Evolutionary conservation across 2,888 invertebrate species (phyloP), one percentile per base, ranked within the genome.

Genomic region (Ceraclea dissimilis): DNA sequence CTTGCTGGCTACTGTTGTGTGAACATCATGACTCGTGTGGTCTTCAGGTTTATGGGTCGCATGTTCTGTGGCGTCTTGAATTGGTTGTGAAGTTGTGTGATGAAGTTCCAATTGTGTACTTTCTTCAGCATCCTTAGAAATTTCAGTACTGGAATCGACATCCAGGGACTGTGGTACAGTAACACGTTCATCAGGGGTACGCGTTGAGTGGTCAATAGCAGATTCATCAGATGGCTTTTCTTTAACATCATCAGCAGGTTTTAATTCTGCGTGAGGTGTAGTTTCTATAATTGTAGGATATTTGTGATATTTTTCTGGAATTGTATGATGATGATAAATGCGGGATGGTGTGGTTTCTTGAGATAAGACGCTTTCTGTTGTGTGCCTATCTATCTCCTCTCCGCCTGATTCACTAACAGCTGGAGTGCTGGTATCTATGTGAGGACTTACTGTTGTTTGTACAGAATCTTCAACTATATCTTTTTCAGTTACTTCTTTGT

Each of bases 161-260:
- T 6, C 26, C 4, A 6, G 26, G 4, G 26, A 26, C 10, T 26
- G 5, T 4, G 26, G 26, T 26, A 6, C 26, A 26, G 26, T 26
- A 26, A 4, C 10, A 26, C 10, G 26, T 10, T 26, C 26, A 26
- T 26, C 4, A 26, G 26, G 26, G 10, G 10, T 26, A 26, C 10
- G 26, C 4, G 26, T 26, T 26, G 26, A 26, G 26, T 39, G 22
- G 13, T 34, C 43, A 26, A 49, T 52, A 33, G 59, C 56, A 2
- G 48, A 44, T 22, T 59, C 43, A 20, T 52, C 57, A 49, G 53
- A 34, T 53, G 56, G 57, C 18, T 54, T 51, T 13, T 16, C 20
- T 8, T 6, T 26, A 5, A 31, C 47, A 20, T 47, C 52, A 19
- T 19, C 46, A 5, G 46, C 16, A 18, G 13, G 2, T 19, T 19